phyloP scores from a whole-genome alignment of 2,888 invertebrate genomes.

The Yponomeuta cagnagella region DNA sequence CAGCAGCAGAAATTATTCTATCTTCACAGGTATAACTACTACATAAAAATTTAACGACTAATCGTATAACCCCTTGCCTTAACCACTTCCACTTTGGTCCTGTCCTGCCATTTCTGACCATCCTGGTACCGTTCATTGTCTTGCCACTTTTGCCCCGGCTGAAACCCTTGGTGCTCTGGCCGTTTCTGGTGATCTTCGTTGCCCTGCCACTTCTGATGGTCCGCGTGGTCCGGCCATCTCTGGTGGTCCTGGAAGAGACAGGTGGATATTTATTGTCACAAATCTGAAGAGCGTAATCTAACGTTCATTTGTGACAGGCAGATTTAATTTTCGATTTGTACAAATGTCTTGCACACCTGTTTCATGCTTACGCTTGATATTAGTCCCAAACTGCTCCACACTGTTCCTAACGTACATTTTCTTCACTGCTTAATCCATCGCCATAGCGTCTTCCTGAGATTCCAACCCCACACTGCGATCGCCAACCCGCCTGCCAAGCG shows the following conservation, averaged over 20 bases:
- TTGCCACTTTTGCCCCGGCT: not conserved
- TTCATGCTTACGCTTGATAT: not conserved
- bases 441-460: too few relatives aligned
- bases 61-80: constrained; percentile 8
- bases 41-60: not conserved
- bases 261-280: not conserved
- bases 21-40: not conserved
- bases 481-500: too few relatives aligned
- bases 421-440: too few relatives aligned
- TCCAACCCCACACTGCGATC: too few relatives aligned
- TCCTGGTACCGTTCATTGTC: not conserved
- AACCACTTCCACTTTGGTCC: constrained; percentile 6
- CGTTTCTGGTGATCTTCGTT: constrained; percentile 11
- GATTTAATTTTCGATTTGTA: not conserved
- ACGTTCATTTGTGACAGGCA: too few relatives aligned
- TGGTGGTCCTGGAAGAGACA: not conserved
- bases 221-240: not conserved
- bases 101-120: not conserved
- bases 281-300: too few relatives aligned
- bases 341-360: not conserved
- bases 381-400: too few relatives aligned
- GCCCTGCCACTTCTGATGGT: not conserved
- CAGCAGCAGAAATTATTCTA: too few relatives aligned
- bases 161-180: not conserved
- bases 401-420: too few relatives aligned